Evolutionary conservation across 2,888 invertebrate genomes (phyloP), one percentile per base, ranked within the genome.

Genomic region (Hyalella azteca): DNA sequence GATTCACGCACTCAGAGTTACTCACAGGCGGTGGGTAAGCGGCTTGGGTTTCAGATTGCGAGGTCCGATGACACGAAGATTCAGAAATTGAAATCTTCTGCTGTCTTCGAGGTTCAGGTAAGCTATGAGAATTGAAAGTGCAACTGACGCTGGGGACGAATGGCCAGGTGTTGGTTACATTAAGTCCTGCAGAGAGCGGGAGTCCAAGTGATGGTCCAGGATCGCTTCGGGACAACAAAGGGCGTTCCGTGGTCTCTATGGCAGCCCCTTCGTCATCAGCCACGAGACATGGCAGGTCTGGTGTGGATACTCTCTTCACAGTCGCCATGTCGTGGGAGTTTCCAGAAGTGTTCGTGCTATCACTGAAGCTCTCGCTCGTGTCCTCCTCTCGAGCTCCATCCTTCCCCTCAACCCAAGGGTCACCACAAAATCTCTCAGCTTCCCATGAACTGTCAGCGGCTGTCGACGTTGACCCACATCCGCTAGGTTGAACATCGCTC

Each of bases 251-350:
- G 19, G 32, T 36, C 7, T 66, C 39, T 5, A n/a, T 66, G 19
- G 1, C 39, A 11, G 4, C 66, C 19, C 39, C 32, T 32, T 75
- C 40, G n/a, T 75, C 75, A 13, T 75, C 75, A 39, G 45, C 26
- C 40, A 75, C 45, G 45, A 75, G 75, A n/a, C 75, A 75, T 19
- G 40, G 75, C 26, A 75, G 29, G 29, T 75, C 75, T n/a, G 75
- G 75, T 41, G 75, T 75, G 40, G 75, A 75, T 5, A 75, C 75
- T 39, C 45, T 41, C 75, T 75, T 75, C 4, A 75, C 75, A 9
- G 75, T 75, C n/a, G 45, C 45, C n/a, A 75, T 41, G 15, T 75
- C 75, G 11, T 26, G 36, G 13, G 75, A 75, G 45, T 75, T 75
- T 5, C 45, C 75, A 7, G 45, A 41, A n/a, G 75, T 75, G 45